Conservation (phyloP, 2,888 invertebrate genomes). For the Heteromurus nitidus region DNA sequence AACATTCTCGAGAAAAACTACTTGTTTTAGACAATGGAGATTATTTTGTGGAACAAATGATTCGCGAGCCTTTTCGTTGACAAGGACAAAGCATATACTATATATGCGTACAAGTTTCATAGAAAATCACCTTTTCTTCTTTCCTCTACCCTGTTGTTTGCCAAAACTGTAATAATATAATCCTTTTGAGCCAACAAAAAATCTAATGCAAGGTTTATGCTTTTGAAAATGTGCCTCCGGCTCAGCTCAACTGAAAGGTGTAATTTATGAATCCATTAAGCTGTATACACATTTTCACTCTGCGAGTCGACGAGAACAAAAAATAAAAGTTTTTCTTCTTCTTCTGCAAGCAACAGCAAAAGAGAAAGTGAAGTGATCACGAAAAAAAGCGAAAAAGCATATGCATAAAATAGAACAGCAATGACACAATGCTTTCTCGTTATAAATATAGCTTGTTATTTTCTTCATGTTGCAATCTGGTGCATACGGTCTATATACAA, state of each 20-base stretch:
- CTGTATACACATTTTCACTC: slow-evolving; percentile 26
- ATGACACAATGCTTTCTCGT: neutral
- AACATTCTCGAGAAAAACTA: neutral
- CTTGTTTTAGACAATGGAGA: slow-evolving; percentile 26
- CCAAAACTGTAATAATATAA: slow-evolving; percentile 46
- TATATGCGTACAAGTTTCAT: slow-evolving; percentile 16
- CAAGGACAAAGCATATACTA: slow-evolving; percentile 53
- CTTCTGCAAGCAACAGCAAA: neutral
- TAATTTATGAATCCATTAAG: slow-evolving; percentile 62
- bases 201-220: slow-evolving; percentile 39
- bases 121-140: slow-evolving; percentile 45
- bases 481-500: neutral
- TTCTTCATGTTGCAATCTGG: slow-evolving; percentile 5
- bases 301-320: neutral
- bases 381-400: slow-evolving; percentile 8
- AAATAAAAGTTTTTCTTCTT: slow-evolving; percentile 5
- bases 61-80: slow-evolving; percentile 46
- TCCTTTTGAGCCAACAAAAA: slow-evolving; percentile 38
- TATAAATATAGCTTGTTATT: neutral
- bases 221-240: slow-evolving; percentile 31
- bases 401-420: neutral
- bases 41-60: slow-evolving; percentile 36
- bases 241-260: slow-evolving; percentile 48
- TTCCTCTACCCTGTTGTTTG: slow-evolving; percentile 6
- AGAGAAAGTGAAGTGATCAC: slow-evolving; percentile 23